Evolutionary conservation across 2,797 vertebrate species (phyloP).

Genomic region (Phoebastria nigripes): DNA sequence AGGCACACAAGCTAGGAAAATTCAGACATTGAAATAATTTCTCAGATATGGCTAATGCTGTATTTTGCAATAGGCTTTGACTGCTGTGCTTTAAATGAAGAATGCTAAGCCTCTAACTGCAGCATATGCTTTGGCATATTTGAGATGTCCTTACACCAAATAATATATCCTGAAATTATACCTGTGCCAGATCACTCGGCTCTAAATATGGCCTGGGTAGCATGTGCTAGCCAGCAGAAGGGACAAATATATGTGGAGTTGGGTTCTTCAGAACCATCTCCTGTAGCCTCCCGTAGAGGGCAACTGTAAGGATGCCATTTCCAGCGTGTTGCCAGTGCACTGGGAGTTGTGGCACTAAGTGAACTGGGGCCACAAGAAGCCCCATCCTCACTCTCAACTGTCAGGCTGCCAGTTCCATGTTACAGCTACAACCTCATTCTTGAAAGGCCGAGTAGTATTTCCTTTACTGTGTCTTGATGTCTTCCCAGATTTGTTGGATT

Average conservation of each 20-base stretch:
- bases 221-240: background rate
- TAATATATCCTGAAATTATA: background rate
- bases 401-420: background rate
- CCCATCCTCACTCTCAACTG: background rate
- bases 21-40: background rate
- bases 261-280: background rate
- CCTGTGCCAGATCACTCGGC: background rate
- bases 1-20: background rate
- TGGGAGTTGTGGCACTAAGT: background rate
- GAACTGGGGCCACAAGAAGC: background rate
- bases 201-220: background rate
- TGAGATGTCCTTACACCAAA: background rate
- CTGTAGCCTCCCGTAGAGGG: background rate
- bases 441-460: background rate
- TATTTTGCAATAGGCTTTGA: background rate
- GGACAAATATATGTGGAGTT: background rate
- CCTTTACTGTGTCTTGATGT: background rate
- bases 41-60: background rate
- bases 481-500: background rate
- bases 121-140: background rate
- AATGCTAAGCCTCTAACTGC: background rate
- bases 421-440: background rate
- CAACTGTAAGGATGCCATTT: background rate
- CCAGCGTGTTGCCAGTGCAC: rapidly evolving
- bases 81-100: background rate